A percentile compares a stretch with the other conserved stretches of the same genome.
Conservation (phyloP, 1,140 invertebrate species). For the Asobara japonica region DNA sequence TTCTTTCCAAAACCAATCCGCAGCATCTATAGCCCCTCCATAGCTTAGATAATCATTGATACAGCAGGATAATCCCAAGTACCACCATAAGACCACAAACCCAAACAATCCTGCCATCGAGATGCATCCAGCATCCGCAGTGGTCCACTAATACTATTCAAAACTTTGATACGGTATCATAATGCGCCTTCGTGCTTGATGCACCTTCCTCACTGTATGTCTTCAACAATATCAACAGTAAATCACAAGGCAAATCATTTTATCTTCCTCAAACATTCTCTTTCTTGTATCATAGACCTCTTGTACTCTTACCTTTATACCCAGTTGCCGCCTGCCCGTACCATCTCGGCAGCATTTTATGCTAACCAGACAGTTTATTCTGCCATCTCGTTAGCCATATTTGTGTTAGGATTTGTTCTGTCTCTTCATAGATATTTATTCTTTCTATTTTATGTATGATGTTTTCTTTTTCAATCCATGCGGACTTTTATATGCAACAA, state of each 20-base stretch:
- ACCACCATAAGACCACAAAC: too few species aligned
- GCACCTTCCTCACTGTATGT: constrained; percentile 52
- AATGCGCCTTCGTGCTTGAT: not conserved
- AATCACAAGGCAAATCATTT: constrained; percentile 48
- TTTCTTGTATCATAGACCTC: constrained; percentile 21
- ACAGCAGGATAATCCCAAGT: too few species aligned
- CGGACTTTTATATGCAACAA: not conserved
- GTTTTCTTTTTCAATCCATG: constrained; percentile 14
- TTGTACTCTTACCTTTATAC: constrained; percentile 45
- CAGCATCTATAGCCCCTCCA: too few species aligned
- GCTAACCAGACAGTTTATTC: constrained; percentile 8
- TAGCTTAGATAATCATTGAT: too few species aligned
- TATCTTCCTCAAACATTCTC: constrained; percentile 24
- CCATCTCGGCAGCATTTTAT: constrained; percentile 13
- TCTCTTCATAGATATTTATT: not conserved
- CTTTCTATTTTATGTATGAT: not conserved
- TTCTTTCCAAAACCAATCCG: too few species aligned
- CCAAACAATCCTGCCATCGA: not conserved
- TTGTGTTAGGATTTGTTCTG: not conserved
- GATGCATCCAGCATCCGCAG: not conserved
- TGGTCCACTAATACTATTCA: not conserved
- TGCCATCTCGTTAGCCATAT: constrained; percentile 12
- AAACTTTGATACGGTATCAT: not conserved
- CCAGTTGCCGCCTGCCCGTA: constrained; percentile 21
- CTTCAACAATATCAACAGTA: constrained; percentile 48